These are phyloP conservation scores for Cantharis rufa DNA, from an alignment of 2,888 invertebrate genomes.

Conservation along the genomic window DNA sequence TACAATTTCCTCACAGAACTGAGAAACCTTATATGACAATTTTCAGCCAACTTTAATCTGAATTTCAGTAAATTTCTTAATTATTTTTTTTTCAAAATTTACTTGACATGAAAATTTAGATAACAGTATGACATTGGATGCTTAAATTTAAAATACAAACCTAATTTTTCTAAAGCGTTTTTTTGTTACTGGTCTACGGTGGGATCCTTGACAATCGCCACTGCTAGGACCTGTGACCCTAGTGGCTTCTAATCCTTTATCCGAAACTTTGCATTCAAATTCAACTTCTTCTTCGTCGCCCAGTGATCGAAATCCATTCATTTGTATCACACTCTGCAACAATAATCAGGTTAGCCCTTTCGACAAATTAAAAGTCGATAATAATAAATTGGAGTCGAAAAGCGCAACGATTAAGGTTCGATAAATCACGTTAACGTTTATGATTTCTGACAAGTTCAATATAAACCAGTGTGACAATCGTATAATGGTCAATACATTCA, in stretches of 20 bases:
- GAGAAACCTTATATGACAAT: no score
- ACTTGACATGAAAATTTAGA: no score
- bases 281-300: conserved; percentile 89
- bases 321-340: conserved; percentile 86
- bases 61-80: no score
- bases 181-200: conserved; percentile 77
- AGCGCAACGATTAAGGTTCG: conserved; percentile 38
- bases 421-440: conserved; percentile 38
- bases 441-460: conserved; percentile 36
- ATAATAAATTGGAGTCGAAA: conserved; percentile 12
- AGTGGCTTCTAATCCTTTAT: conserved; percentile 86
- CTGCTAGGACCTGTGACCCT: conserved; percentile 80
- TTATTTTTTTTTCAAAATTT: no score
- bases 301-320: conserved; percentile 86
- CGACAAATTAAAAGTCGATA: conserved; percentile 3
- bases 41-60: no score
- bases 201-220: conserved; percentile 80
- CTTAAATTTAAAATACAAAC: conserved; percentile 52
- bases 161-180: conserved; percentile 85
- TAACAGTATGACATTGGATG: no score
- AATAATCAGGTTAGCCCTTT: conserved; percentile 8
- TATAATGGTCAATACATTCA: conserved; percentile 36
- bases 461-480: conserved; percentile 31
- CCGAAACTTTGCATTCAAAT: conserved; percentile 82
- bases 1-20: no score